Evolutionary conservation across 2,113 vertebrate species (phyloP), one percentile per base, ranked within the genome.

Genomic region (Gymnarchus niloticus): DNA sequence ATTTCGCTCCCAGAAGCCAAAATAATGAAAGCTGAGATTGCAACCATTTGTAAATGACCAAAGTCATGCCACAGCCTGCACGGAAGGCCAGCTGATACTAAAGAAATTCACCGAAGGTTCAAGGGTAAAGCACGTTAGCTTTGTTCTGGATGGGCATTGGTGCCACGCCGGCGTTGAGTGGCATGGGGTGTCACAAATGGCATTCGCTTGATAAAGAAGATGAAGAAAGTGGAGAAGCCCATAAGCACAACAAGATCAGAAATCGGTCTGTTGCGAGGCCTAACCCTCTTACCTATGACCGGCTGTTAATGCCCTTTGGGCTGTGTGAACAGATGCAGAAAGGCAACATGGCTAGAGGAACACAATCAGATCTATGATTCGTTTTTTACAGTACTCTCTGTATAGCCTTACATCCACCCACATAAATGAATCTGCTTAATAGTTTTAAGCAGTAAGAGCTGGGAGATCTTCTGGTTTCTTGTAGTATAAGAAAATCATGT

Each of bases 361-460:
- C 88, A 44, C 89, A 90, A 87, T 89, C 86, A 86, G 91, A 92
- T 90, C 90, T 92, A 91, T 76, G 5, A 92, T 91, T 91, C 92
- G 92, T 91, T 48, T 73, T 73, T 49, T 41, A 78, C 44, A 81
- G n/a, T n/a, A 81, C 17, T n/a, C 41, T 81, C 80, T 54, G 85
- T 88, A n/a, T 44, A 84, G 88, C 89, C 86, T 89, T 86, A 86
- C 48, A 91, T 92, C 91, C 91, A 90, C 91, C 88, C 82, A 81
- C 90, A 88, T 88, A 85, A 5, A 87, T 90, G 90, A 90, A 91
- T 93, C 88, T 88, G 84, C 89, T 92, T 93, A 92, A 94, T 90
- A 92, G 86, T 91, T 89, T 89, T 89, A 44, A 85, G 91, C 91
- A 89, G 85, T 92, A 87, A 90, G 87, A 41, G 65, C 65, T 37